A percentile compares a stretch with the other conserved stretches of the same genome.
Conservation (phyloP, 92 coral and sea anemone genomes). For the Epizoanthus ramosus region DNA sequence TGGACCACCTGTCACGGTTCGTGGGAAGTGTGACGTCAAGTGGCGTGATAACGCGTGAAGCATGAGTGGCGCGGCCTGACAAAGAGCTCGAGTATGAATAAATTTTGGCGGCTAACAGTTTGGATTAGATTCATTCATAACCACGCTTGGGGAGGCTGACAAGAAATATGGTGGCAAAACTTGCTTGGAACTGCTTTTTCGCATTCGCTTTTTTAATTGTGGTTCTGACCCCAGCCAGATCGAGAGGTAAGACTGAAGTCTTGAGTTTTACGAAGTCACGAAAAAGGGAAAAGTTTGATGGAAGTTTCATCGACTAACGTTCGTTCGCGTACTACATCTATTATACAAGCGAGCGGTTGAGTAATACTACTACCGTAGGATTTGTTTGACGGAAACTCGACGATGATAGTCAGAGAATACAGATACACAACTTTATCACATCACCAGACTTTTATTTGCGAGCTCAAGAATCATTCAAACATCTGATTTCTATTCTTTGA, state of each 20-base stretch:
- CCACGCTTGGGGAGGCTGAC: slow-evolving; percentile 28
- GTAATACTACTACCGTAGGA: not conserved
- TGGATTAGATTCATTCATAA: slow-evolving; percentile 28
- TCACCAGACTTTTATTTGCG: not conserved
- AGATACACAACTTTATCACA: not conserved
- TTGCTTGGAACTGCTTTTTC: slow-evolving; percentile 12
- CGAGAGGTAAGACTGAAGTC: slow-evolving; percentile 3
- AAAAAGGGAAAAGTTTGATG: not conserved
- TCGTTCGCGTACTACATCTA: slow-evolving; percentile 16
- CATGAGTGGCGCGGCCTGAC: not conserved
- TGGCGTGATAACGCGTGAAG: slow-evolving; percentile 41
- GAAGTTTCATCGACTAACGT: not conserved
- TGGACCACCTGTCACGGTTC: slow-evolving; percentile 28
- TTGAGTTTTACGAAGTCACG: not conserved
- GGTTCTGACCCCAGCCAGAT: slow-evolving; percentile 7
- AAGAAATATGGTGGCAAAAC: slow-evolving; percentile 17
- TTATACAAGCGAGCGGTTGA: not conserved
- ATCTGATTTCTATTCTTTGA: not conserved
- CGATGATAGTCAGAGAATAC: not conserved
- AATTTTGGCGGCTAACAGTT: slow-evolving; percentile 25
- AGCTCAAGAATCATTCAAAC: slow-evolving; percentile 1
- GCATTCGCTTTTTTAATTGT: not conserved
- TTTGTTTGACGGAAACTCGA: slow-evolving; percentile 3
- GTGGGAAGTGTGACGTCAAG: slow-evolving; percentile 38
- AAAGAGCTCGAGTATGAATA: slow-evolving; percentile 25